A percentile compares a stretch with the other conserved stretches of the same genome.
These are phyloP conservation scores for Hartigia nigra DNA, from an alignment of 2,888 invertebrate genomes.

Conservation along the genomic window DNA sequence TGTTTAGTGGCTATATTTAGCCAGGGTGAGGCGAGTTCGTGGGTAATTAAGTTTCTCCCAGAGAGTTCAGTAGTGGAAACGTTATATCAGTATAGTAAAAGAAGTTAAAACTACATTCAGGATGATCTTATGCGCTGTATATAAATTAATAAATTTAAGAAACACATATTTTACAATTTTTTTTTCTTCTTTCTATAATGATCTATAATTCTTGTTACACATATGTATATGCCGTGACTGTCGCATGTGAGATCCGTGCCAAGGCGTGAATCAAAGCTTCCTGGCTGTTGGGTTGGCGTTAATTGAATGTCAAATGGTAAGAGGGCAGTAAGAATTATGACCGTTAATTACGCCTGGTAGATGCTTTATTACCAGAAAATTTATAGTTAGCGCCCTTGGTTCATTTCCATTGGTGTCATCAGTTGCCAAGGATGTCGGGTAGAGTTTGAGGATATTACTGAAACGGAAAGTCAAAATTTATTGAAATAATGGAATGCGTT, in stretches of 20 bases:
- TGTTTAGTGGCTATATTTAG: background rate
- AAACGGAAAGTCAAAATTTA: background rate
- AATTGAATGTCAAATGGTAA: constrained; percentile 44
- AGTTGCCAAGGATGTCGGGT: background rate
- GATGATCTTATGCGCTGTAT: background rate
- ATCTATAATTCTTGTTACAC: background rate
- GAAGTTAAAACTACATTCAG: background rate
- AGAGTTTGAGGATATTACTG: background rate
- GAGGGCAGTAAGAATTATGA: constrained; percentile 37
- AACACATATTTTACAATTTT: background rate
- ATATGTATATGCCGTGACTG: background rate
- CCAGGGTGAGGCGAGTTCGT: background rate
- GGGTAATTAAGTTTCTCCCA: background rate
- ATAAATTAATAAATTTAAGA: background rate
- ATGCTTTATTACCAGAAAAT: constrained; percentile 29
- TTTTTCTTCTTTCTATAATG: background rate
- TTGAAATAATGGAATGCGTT: background rate
- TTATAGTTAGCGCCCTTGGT: constrained; percentile 28
- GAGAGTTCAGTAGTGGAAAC: background rate
- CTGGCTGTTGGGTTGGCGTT: constrained; percentile 23
- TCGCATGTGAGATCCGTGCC: background rate
- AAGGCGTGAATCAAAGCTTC: constrained; percentile 1
- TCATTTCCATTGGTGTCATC: background rate
- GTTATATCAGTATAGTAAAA: background rate
- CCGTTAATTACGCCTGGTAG: constrained; percentile 32